Base-by-base conservation (phyloP, 2,888 invertebrate genomes). In the Chorisops tibialis region DNA sequence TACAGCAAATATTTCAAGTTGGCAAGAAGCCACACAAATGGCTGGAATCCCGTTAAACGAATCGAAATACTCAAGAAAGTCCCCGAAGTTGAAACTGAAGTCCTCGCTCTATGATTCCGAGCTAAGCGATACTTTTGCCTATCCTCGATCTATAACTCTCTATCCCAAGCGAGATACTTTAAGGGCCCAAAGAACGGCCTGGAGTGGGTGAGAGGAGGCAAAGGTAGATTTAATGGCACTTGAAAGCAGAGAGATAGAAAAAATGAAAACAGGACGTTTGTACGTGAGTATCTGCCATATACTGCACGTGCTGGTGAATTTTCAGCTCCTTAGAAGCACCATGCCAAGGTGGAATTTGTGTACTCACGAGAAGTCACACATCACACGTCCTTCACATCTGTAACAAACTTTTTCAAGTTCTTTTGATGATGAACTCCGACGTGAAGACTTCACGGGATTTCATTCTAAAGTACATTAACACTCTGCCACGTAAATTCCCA, bases 351-450 rank as follows among this genome's bases (percentile, higher is more conserved):
- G 19, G 19, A 18, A 41, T 41, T 14, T 41, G 4, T 41, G 43
- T 16, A 43, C 16, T 43, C 16, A 16, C 16, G 9, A 43, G 18
- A 56, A 56, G 45, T 43, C 56, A 56, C 41, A 54, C 41, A 54
- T 54, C 54, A 41, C 45, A 45, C 56, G 45, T 56, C 43, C 56
- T 45, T 56, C 43, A 18, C 56, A 56, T 56, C 18, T 43, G 54
- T 54, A 54, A 18, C 38, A 56, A 56, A 56, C 56, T 56, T 56
- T 56, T 30, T 16, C 56, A 30, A 56, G n/a, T 54, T 41, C 41
- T 24, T 41, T 41, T 14, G 45, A 54, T 54, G 52, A 56, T 56
- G 56, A 45, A 45, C 56, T 45, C 30, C 18, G 18, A 43, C 56
- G 56, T 45, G 56, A 3, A 19, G 52, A 14, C 22, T 43, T 6